Evolutionary conservation across 2,113 vertebrate species (phyloP).

Genomic region (Mustela nigripes): DNA sequence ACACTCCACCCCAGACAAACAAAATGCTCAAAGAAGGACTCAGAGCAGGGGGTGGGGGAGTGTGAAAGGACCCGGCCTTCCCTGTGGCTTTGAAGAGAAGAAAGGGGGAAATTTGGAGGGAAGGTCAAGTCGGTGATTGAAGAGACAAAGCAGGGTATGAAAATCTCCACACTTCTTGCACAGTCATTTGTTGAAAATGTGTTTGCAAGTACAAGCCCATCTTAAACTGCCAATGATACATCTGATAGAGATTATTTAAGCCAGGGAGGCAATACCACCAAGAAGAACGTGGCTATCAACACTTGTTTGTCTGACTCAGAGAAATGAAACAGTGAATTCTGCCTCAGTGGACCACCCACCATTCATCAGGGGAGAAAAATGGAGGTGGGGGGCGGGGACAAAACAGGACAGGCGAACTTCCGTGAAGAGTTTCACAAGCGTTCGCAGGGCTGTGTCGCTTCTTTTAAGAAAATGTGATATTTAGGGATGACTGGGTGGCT

Average conservation of each 20-base stretch:
- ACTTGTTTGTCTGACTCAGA: constrained; percentile 68
- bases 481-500: not conserved
- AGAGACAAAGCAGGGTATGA: constrained; percentile 43
- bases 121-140: constrained; percentile 47
- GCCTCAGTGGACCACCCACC: constrained; percentile 55
- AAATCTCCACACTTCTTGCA: constrained; percentile 59
- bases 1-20: not conserved
- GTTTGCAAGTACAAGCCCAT: constrained; percentile 68
- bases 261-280: constrained; percentile 21
- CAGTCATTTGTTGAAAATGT: constrained; percentile 71
- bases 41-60: not conserved
- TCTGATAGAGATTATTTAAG: constrained; percentile 77
- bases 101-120: constrained; percentile 37
- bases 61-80: not conserved
- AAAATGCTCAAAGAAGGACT: not conserved
- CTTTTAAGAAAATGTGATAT: constrained; percentile 42
- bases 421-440: not conserved
- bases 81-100: not conserved
- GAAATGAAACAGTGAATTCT: constrained; percentile 33
- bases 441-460: not conserved
- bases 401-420: not conserved
- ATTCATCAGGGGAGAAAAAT: not conserved
- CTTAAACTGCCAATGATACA: constrained; percentile 56
- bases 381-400: not conserved
- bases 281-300: constrained; percentile 62